These are phyloP conservation scores for Phyllotreta striolata DNA, from an alignment of 2,888 invertebrate species.

Conservation along the genomic window DNA sequence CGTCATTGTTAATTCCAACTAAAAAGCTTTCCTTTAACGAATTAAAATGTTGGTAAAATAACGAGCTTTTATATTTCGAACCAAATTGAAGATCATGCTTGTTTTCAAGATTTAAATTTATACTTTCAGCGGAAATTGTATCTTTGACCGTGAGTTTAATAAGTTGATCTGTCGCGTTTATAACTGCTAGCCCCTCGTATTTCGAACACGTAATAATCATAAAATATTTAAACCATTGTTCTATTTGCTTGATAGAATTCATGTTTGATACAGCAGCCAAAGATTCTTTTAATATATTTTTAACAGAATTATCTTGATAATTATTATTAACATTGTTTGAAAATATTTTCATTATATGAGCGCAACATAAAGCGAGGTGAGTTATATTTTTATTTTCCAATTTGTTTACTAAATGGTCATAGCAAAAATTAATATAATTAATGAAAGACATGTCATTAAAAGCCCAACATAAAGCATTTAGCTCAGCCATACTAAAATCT, in stretches of 20 bases:
- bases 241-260: constrained; percentile 1
- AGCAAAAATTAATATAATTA: constrained; percentile 16
- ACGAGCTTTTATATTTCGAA: no score
- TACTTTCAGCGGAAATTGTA: no score
- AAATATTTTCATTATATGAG: constrained; percentile 23
- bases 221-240: constrained; percentile 3
- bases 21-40: no score
- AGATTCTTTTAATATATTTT: constrained; percentile 19
- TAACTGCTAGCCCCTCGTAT: constrained; percentile 18
- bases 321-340: constrained; percentile 14
- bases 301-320: constrained; percentile 6
- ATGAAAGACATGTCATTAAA: constrained; percentile 23
- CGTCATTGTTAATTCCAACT: no score
- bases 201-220: constrained; percentile 15
- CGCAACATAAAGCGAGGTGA: constrained; percentile 26
- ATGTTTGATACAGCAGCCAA: constrained; percentile 17
- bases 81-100: no score
- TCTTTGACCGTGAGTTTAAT: not conserved
- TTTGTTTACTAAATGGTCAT: constrained; percentile 12
- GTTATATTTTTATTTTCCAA: constrained; percentile 10
- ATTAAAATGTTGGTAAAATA: no score
- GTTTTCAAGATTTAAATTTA: no score
- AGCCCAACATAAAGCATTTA: constrained; percentile 21
- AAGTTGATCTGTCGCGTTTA: constrained; percentile 10
- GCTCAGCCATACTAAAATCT: constrained; percentile 25